Evolutionary conservation across 2,113 vertebrate genomes (phyloP), one percentile per base, ranked within the genome.

Genomic region (Chloropsis cyanopogon): DNA sequence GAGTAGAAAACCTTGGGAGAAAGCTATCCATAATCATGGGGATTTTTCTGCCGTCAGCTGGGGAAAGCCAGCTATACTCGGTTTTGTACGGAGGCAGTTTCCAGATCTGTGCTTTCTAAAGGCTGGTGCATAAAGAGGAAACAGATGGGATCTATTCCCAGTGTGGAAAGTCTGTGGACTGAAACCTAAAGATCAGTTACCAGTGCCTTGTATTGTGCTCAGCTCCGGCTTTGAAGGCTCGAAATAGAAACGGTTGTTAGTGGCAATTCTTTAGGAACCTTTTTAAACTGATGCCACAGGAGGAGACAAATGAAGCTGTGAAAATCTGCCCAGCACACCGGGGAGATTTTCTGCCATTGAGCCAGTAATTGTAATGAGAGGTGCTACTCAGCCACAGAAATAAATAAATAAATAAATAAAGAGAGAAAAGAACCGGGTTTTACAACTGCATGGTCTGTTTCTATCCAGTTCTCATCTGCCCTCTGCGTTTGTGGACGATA

Each of bases 321-420:
- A 97, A 96, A 97, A 97, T 93, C 93, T 73, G 88, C 95, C 72
- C 73, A 49, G 82, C 91, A 57, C 97, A 92, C 91, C 53, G 68
- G 86, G 77, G 79, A 95, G 86, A 89, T 90, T 89, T 96, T 95
- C 84, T 96, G 92, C 81, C 88, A 70, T 96, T 81, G 93, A 97
- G 91, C 90, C 93, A 93, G 78, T 93, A 94, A 96, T 95, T 97
- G 95, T 93, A 92, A 97, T 84, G 93, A 96, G 97, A 98, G 96
- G 94, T 97, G 97, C 97, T 98, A 98, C 95, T 97, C 97, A 18
- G 82, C 88, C 28, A 8, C 78, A 75, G 70, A 91, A 84, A 73
- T 70, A 77, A 80, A 96, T 96, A 97, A 96, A 88, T 52, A 88
- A 94, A 81, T 96, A 97, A 96, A 88, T 52, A 88, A 94, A 81